phyloP scores from a whole-genome alignment of 2,113 vertebrate genomes.

The Silurus asotus region DNA sequence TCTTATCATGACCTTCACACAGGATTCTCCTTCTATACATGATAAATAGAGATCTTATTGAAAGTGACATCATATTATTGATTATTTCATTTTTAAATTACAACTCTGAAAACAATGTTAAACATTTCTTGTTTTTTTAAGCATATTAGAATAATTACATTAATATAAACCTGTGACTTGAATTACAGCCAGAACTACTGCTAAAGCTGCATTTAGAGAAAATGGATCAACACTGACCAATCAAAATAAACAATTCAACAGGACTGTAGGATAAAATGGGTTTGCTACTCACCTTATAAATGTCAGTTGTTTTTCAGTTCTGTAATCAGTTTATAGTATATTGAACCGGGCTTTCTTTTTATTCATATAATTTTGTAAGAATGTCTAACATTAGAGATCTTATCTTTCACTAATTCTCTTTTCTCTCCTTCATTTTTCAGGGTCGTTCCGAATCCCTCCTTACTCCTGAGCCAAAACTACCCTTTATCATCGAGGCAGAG shows the following conservation, averaged over 20 bases:
- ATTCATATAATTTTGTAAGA: not conserved
- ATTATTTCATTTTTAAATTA: not conserved
- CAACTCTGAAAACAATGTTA: not conserved
- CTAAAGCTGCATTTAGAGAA: not conserved
- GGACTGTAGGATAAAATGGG: too few species aligned
- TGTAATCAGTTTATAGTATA: not conserved
- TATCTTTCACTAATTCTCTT: not conserved
- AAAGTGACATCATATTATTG: not conserved
- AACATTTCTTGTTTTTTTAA: too few species aligned
- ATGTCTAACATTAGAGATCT: not conserved
- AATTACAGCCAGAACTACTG: not conserved
- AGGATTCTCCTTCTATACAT: not conserved
- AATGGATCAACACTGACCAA: not conserved
- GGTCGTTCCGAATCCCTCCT: conserved; percentile 64
- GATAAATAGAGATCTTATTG: not conserved
- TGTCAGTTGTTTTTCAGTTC: not conserved
- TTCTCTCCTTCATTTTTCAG: conserved; percentile 60
- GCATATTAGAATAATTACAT: not conserved
- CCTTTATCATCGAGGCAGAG: conserved; percentile 77
- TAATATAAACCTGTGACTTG: not conserved
- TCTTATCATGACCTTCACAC: not conserved
- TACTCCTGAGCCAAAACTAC: conserved; percentile 73
- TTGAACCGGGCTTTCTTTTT: not conserved
- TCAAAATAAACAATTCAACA: not conserved
- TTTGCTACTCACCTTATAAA: not conserved